These are phyloP conservation scores for Heliconius nattereri DNA, from an alignment of 1,140 invertebrate species.

Conservation along the genomic window DNA sequence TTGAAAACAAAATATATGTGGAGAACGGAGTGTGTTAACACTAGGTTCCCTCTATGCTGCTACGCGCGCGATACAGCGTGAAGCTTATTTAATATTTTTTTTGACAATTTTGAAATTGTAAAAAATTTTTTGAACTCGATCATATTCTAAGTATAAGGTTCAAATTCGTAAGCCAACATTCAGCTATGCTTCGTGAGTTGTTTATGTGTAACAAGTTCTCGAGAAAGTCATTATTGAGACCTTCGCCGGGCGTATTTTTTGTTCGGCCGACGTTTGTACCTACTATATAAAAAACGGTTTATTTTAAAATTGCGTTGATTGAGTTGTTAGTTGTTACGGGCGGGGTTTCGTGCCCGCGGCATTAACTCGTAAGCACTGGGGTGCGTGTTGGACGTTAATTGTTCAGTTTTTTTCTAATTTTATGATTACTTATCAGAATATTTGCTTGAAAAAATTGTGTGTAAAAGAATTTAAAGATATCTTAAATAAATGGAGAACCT, in stretches of 20 bases:
- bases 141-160: constrained; percentile 31
- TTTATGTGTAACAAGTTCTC: constrained; percentile 63
- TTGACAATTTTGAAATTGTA: no score
- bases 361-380: constrained; percentile 53
- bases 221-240: constrained; percentile 77
- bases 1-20: not conserved
- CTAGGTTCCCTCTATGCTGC: no score
- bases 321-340: constrained; percentile 64
- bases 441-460: not conserved
- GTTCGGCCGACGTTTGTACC: constrained; percentile 55
- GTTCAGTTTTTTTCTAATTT: constrained; percentile 16
- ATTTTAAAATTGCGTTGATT: constrained; percentile 79
- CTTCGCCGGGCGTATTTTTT: constrained; percentile 68
- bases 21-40: no score
- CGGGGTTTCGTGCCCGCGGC: constrained; percentile 58
- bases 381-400: constrained; percentile 41
- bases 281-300: constrained; percentile 68
- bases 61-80: no score
- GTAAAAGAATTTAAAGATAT: not conserved
- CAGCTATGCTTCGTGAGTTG: constrained; percentile 35
- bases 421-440: not conserved
- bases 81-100: no score
- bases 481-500: no score
- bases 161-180: constrained; percentile 35
- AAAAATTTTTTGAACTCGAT: not conserved